Evolutionary conservation across 2,888 invertebrate genomes (phyloP).

Genomic region (Thymelicus sylvestris): DNA sequence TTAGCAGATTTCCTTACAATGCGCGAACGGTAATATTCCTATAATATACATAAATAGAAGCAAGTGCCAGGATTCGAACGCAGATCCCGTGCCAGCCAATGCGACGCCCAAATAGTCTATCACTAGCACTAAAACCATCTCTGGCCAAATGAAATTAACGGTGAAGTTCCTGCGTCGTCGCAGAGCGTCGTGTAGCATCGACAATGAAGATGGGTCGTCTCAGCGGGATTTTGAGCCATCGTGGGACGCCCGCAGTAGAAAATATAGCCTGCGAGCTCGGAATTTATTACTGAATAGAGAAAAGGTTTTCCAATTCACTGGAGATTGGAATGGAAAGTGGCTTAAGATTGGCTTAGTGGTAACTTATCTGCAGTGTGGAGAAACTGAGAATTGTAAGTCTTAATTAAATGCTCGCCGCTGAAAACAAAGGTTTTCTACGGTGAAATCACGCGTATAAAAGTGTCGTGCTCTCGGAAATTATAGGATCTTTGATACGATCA

Average conservation of each 20-base stretch:
- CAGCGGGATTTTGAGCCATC: constrained; percentile 29
- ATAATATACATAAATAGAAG: no score
- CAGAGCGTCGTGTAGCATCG: constrained; percentile 24
- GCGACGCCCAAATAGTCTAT: not conserved
- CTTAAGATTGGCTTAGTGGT: not conserved
- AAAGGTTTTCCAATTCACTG: constrained; percentile 11
- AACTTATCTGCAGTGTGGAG: no score
- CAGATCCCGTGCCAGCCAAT: no score
- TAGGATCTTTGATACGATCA: no score
- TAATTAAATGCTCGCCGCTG: no score
- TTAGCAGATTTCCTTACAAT: no score
- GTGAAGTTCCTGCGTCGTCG: constrained; percentile 23
- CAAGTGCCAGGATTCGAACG: no score
- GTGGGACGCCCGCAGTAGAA: constrained; percentile 26
- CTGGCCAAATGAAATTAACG: constrained; percentile 21
- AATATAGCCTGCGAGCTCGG: constrained; percentile 26
- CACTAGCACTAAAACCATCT: constrained; percentile 5
- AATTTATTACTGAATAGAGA: constrained; percentile 24
- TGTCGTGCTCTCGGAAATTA: no score
- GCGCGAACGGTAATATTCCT: no score
- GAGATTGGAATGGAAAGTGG: not conserved
- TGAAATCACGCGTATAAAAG: no score
- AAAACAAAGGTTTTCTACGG: no score
- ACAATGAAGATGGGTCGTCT: constrained; percentile 33
- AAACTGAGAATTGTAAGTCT: no score